These are phyloP conservation scores for Gymnopithys bicolor DNA, from an alignment of 2,797 vertebrate species.

Conservation along the genomic window DNA sequence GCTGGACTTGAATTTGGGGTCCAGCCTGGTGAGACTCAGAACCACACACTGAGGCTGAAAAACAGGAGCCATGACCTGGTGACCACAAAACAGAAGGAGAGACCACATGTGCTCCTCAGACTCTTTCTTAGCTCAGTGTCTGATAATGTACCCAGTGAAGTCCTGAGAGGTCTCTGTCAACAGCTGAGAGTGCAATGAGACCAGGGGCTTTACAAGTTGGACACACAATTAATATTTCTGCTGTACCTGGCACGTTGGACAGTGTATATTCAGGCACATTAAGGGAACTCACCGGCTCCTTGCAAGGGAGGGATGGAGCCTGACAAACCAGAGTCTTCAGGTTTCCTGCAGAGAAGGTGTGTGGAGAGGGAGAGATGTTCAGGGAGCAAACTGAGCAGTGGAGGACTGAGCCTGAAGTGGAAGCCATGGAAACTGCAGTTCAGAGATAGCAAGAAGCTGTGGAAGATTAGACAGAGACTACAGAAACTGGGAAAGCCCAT, in stretches of 20 bases:
- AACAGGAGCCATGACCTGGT: neutral
- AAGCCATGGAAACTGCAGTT: conserved; percentile 59
- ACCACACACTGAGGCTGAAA: neutral
- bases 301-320: neutral
- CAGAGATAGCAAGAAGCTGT: neutral
- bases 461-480: neutral
- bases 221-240: neutral
- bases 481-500: neutral
- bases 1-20: neutral
- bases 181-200: neutral
- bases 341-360: neutral
- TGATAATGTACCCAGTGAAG: neutral
- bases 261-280: neutral
- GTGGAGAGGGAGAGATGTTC: neutral
- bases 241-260: neutral
- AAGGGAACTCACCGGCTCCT: neutral
- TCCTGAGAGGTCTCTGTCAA: neutral
- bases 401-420: conserved; percentile 58
- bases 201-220: neutral
- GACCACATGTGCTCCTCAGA: neutral
- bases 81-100: neutral
- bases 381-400: neutral
- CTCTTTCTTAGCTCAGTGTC: neutral
- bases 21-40: neutral
- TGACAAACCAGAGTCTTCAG: neutral